phyloP scores from a whole-genome alignment of 37 sponge, comb jelly and placozoan species.

The Axinella damicornis region DNA sequence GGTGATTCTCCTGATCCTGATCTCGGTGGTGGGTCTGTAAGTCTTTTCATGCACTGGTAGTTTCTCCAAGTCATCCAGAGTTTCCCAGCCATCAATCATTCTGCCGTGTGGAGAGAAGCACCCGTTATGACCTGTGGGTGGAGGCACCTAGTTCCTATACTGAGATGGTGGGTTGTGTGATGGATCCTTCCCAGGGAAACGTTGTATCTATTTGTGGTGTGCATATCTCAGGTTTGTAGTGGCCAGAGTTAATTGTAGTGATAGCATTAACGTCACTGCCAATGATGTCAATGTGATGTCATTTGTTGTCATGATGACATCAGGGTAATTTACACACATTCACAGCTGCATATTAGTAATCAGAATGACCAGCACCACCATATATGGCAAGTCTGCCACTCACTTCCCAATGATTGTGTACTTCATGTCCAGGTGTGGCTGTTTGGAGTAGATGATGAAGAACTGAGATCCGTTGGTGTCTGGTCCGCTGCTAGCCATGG shows the following conservation, averaged over 20 bases:
- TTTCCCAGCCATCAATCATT: conserved; percentile 97
- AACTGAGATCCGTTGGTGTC: conserved; percentile 98
- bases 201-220: too few species aligned
- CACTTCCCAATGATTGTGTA: conserved; percentile 96
- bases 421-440: conserved; percentile 93
- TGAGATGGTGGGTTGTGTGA: too few species aligned
- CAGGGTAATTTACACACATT: too few species aligned
- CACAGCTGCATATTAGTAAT: too few species aligned
- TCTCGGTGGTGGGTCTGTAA: conserved; percentile 87
- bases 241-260: too few species aligned
- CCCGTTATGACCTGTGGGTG: too few species aligned
- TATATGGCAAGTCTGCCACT: background rate
- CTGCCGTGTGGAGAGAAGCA: conserved; percentile 24
- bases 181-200: too few species aligned
- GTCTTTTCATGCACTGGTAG: conserved; percentile 97
- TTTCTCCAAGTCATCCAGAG: conserved; percentile 96
- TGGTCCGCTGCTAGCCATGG: conserved; percentile 98
- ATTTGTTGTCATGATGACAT: too few species aligned
- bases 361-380: background rate
- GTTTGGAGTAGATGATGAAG: conserved; percentile 95
- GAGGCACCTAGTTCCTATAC: too few species aligned
- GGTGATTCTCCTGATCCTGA: conserved; percentile 87
- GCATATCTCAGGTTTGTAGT: too few species aligned
- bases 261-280: too few species aligned
- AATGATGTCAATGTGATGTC: too few species aligned